Evolutionary conservation across 1,140 invertebrate genomes (phyloP).

Genomic region (Trichonephila clavipes): DNA sequence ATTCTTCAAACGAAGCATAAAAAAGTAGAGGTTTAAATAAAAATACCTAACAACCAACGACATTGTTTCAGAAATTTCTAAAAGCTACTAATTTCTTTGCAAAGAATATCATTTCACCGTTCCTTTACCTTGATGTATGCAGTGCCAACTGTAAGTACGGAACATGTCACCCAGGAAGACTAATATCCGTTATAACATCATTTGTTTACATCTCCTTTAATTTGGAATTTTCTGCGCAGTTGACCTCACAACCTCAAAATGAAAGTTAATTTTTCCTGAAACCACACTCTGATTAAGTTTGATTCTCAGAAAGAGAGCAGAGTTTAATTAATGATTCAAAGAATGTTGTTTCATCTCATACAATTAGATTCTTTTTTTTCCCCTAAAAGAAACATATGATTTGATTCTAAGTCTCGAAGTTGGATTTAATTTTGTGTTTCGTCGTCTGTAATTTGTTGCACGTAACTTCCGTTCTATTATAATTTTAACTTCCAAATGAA

Average conservation of each 20-base stretch:
- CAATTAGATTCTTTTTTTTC: background rate
- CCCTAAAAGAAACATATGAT: background rate
- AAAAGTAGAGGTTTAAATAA: no score
- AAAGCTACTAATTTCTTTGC: no score
- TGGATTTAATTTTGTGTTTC: background rate
- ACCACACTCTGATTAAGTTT: slow-evolving; percentile 18
- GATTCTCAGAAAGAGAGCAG: background rate
- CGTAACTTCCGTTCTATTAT: background rate
- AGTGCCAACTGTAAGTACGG: background rate
- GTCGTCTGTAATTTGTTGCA: background rate
- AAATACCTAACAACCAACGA: no score
- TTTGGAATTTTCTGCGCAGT: slow-evolving; percentile 21
- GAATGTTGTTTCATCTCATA: background rate
- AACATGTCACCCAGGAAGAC: slow-evolving; percentile 13
- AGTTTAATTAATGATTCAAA: slow-evolving; percentile 24
- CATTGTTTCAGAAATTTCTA: no score
- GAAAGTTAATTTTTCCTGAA: slow-evolving; percentile 17
- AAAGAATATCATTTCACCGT: background rate
- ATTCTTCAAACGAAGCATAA: no score
- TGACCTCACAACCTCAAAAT: background rate
- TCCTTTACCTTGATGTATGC: slow-evolving; percentile 21
- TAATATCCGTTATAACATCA: slow-evolving; percentile 27
- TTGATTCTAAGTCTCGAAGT: background rate
- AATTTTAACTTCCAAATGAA: background rate
- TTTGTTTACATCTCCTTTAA: slow-evolving; percentile 27